Percentiles rank a stretch among this genome's conserved stretches.
phyloP scores from a whole-genome alignment of 2,113 vertebrate species.

The Salvelinus sp. region DNA sequence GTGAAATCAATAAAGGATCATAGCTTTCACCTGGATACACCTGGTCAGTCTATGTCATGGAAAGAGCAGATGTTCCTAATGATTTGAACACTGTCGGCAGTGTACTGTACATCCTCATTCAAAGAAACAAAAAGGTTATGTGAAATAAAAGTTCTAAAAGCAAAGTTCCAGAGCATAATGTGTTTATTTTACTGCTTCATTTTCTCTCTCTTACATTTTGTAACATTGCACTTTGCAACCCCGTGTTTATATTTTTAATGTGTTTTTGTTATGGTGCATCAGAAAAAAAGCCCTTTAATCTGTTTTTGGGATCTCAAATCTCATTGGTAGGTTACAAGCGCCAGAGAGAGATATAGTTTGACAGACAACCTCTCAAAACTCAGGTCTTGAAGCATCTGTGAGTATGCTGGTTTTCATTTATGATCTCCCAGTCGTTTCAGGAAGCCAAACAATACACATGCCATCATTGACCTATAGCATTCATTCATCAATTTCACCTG shows the following conservation, averaged over 20 bases:
- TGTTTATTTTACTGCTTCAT: conserved; percentile 2
- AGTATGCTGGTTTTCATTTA: conserved; percentile 1
- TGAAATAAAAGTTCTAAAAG: background rate
- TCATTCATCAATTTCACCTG: background rate
- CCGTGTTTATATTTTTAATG: background rate
- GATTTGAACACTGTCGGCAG: background rate
- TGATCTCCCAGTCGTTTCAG: background rate
- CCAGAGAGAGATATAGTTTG: background rate
- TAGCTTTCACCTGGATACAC: no score
- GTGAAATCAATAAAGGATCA: no score
- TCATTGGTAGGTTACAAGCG: background rate
- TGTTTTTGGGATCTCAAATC: background rate
- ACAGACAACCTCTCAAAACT: background rate
- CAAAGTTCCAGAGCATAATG: background rate
- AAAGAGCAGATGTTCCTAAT: no score
- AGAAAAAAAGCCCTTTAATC: background rate
- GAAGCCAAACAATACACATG: background rate
- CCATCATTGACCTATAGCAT: background rate
- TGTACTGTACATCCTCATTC: background rate
- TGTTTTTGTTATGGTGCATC: background rate
- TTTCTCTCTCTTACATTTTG: background rate
- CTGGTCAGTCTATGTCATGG: no score
- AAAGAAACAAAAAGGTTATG: background rate
- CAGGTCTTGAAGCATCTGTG: background rate
- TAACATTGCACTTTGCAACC: background rate